Base-by-base conservation (phyloP, 2,888 invertebrate species). In the Reticulitermes lucifugus region DNA sequence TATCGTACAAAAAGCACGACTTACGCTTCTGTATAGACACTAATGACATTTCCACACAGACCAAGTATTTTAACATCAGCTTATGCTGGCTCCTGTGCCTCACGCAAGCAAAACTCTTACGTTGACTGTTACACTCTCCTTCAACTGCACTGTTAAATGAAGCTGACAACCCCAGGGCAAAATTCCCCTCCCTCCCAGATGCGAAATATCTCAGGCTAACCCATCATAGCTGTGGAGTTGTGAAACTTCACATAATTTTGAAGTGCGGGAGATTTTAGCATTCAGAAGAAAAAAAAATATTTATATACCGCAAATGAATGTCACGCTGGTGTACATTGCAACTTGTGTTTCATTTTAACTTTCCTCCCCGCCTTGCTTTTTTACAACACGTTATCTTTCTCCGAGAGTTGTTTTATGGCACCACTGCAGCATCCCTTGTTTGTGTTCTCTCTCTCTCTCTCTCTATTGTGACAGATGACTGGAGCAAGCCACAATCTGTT, bases 381-480 rank as follows among this genome's bases (percentile, higher is more conserved):
- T 59, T 75, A 75, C 35, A n/a, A 51, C 46, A 46, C 46, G 77
- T 77, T 77, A 77, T 77, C 77, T 77, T 25, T 77, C n/a, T 77
- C 6, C 46, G 22, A 77, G 51, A n/a, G 51, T 46, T 77, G 77
- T 46, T 77, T 51, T 46, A 51, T 77, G 51, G 77, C 25, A 9
- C 41, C 73, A 1, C 35, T 22, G 77, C 21, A 51, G 5, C 65
- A n/a, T 25, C 14, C 25, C 25, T 10, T 6, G 9, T 12, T 12
- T 12, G 7, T 25, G n/a, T 65, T 9, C 4, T 25, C n/a, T 7
- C 9, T 9, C 25, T 14, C 14, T 65, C 9, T 25, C 9, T 75
- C n/a, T 43, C 46, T 43, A n/a, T 77, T 77, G 77, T 77, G 77
- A 77, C 77, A 46, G 43, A 77, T 77, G 77, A 77, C 75, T 35